Conservation (phyloP, 2,888 invertebrate species). For the Drosophila imparisetae region DNA sequence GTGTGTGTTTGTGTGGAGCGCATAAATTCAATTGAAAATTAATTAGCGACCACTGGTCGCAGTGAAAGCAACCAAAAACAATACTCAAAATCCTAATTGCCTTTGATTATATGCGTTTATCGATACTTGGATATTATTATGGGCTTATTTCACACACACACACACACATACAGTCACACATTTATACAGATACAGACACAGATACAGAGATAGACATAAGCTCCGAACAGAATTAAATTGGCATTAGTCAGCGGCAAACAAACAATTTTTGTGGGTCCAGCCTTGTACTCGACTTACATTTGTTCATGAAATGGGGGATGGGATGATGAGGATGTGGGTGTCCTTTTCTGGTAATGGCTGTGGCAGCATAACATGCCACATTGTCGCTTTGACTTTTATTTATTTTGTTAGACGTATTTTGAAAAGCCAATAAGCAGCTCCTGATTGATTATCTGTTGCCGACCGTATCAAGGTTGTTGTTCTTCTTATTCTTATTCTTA, state of each 20-base stretch:
- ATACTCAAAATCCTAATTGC: slow-evolving; percentile 66
- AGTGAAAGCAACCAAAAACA: slow-evolving; percentile 14
- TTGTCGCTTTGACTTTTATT: slow-evolving; percentile 75
- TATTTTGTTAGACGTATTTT: slow-evolving; percentile 76
- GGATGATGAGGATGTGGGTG: background rate
- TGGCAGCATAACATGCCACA: slow-evolving; percentile 64
- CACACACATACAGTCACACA: slow-evolving; percentile 15
- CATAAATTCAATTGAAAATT: slow-evolving; percentile 65
- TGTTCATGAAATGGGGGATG: background rate
- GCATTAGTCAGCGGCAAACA: slow-evolving; percentile 55
- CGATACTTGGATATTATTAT: slow-evolving; percentile 53
- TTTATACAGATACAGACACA: background rate
- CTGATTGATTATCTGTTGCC: slow-evolving; percentile 76
- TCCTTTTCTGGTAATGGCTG: slow-evolving; percentile 18
- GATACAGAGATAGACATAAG: slow-evolving; percentile 23
- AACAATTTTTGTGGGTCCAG: slow-evolving; percentile 44
- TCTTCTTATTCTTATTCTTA: background rate
- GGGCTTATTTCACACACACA: slow-evolving; percentile 33
- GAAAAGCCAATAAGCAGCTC: slow-evolving; percentile 78
- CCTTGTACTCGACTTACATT: slow-evolving; percentile 41
- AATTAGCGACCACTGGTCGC: slow-evolving; percentile 54
- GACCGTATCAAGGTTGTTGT: slow-evolving; percentile 32
- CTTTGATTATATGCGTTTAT: slow-evolving; percentile 67
- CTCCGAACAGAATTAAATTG: slow-evolving; percentile 66
- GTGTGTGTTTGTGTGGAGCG: background rate